phyloP scores from a whole-genome alignment of 2,888 invertebrate species.

The Loripinus fragilis region DNA sequence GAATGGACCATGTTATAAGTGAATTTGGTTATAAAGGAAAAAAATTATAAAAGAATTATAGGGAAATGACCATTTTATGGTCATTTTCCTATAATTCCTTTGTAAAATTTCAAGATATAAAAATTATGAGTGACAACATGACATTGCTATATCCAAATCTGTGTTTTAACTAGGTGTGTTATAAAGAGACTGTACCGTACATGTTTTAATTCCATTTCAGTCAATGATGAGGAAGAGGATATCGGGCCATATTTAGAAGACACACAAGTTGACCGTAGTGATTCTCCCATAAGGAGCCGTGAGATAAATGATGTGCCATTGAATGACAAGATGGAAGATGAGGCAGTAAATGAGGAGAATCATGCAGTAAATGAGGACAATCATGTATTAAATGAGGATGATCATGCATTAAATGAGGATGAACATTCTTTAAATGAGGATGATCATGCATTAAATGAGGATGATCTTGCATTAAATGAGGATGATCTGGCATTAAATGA shows the following conservation, averaged over 20 bases:
- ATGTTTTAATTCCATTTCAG: background rate
- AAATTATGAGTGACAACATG: too few species aligned
- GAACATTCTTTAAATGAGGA: background rate
- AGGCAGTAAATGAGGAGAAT: background rate
- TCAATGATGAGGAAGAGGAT: conserved; percentile 9
- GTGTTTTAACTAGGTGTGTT: too few species aligned
- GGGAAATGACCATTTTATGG: too few species aligned
- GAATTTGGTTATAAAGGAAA: too few species aligned
- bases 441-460: background rate
- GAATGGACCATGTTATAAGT: too few species aligned
- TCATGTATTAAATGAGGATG: background rate
- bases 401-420: background rate
- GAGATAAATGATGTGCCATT: background rate
- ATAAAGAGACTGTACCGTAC: too few species aligned
- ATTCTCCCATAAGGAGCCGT: background rate
- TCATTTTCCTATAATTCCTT: too few species aligned
- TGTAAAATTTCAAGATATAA: too few species aligned
- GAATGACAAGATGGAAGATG: too few species aligned
- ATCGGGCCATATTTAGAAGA: background rate
- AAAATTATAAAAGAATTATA: too few species aligned
- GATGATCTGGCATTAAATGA: background rate
- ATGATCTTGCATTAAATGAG: background rate
- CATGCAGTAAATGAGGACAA: background rate
- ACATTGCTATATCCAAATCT: too few species aligned
- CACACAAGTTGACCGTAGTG: background rate